Conservation (phyloP, 92 coral and sea anemone genomes). For the Ricordea florida region DNA sequence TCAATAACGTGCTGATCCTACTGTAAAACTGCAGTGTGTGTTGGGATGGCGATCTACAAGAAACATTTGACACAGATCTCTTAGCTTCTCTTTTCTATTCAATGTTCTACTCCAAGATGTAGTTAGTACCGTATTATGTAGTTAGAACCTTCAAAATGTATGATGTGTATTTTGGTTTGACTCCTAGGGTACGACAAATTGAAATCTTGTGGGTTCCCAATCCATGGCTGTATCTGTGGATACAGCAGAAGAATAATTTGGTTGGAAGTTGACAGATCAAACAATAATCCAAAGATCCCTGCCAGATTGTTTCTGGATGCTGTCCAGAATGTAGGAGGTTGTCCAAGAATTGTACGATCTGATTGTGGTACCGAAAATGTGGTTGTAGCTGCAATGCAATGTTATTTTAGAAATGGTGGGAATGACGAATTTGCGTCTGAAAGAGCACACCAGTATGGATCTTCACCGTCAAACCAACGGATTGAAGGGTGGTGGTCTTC, state of each 20-base stretch:
- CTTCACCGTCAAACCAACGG: constrained; percentile 54
- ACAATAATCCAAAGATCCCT: constrained; percentile 47
- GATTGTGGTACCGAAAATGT: constrained; percentile 70
- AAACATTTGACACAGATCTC: constrained; percentile 50
- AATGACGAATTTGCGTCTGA: constrained; percentile 44
- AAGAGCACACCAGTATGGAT: constrained; percentile 70
- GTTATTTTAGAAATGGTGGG: constrained; percentile 24
- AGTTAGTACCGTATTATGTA: too few relatives aligned
- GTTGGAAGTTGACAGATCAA: constrained; percentile 51
- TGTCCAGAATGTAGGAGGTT: constrained; percentile 42
- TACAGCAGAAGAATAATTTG: constrained; percentile 49
- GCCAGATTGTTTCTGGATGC: constrained; percentile 42
- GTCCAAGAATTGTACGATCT: constrained; percentile 46
- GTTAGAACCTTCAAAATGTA: too few relatives aligned
- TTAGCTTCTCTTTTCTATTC: constrained; percentile 57
- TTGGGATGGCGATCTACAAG: too few relatives aligned
- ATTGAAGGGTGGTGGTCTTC: constrained; percentile 63
- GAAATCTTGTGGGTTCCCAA: constrained; percentile 50
- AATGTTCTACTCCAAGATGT: too few relatives aligned
- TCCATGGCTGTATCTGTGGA: constrained; percentile 55
- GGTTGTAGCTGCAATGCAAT: constrained; percentile 53
- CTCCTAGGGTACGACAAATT: constrained; percentile 55
- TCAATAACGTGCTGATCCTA: too few relatives aligned
- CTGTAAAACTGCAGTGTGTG: too few relatives aligned
- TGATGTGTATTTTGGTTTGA: background rate